These are phyloP conservation scores for Ochropleura leucogaster DNA, from an alignment of 2,888 invertebrate species.

Conservation along the genomic window DNA sequence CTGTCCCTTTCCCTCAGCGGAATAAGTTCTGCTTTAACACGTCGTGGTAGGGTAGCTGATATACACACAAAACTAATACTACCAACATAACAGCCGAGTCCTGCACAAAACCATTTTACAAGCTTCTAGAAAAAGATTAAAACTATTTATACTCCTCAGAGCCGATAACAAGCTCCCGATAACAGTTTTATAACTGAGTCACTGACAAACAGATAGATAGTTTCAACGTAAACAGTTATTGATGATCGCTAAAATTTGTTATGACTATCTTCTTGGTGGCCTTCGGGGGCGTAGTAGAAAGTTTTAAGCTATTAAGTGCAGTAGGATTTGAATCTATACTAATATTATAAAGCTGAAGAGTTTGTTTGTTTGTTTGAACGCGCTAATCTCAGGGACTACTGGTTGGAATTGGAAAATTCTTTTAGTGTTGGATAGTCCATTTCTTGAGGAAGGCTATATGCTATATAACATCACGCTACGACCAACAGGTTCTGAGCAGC, in stretches of 20 bases:
- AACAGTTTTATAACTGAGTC: constrained; percentile 50
- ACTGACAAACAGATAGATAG: constrained; percentile 60
- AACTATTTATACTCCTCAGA: constrained; percentile 56
- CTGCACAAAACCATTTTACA: constrained; percentile 28
- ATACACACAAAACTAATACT: not conserved
- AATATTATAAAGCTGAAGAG: too few species aligned
- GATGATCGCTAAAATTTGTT: constrained; percentile 58
- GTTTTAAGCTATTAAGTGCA: not conserved
- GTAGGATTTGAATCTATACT: not conserved
- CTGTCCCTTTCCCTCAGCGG: too few species aligned
- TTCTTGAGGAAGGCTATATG: too few species aligned
- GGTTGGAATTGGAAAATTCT: too few species aligned
- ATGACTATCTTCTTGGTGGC: constrained; percentile 28
- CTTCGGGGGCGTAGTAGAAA: not conserved
- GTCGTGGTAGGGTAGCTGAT: too few species aligned
- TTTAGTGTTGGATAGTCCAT: too few species aligned
- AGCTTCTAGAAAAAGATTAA: constrained; percentile 56
- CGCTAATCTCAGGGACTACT: too few species aligned
- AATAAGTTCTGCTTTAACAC: too few species aligned
- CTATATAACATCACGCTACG: too few species aligned
- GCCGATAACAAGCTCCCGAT: constrained; percentile 47
- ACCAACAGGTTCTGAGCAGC: too few species aligned
- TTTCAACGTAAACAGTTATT: constrained; percentile 51
- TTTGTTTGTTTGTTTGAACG: too few species aligned
- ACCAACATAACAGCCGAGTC: not conserved